phyloP scores from a whole-genome alignment of 2,113 vertebrate species.

The Crotalus helleri region DNA sequence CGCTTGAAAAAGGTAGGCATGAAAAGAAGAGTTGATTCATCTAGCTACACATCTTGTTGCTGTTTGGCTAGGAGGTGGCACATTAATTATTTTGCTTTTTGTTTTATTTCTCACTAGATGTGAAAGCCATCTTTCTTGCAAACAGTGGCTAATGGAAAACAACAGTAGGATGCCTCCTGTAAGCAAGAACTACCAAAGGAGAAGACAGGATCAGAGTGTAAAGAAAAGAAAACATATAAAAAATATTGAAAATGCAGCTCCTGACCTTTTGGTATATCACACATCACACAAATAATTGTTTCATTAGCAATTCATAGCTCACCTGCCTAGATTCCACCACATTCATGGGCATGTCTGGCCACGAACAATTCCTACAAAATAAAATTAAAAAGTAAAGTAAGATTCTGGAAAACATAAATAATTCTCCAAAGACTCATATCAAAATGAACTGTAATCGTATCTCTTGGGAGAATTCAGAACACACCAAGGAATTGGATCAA shows the following conservation, averaged over 20 bases:
- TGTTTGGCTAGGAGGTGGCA: background rate
- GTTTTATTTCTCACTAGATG: background rate
- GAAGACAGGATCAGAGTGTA: background rate
- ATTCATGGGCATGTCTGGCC: slow-evolving; percentile 6
- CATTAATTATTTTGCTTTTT: background rate
- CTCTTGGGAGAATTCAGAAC: background rate
- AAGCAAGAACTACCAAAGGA: background rate
- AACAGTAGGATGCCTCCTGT: background rate
- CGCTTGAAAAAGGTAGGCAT: background rate
- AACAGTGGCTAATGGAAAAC: background rate
- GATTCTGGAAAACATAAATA: background rate
- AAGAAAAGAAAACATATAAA: background rate
- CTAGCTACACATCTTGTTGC: background rate
- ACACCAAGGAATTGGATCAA: background rate
- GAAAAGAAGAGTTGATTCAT: background rate
- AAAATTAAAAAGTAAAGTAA: slow-evolving; percentile 23
- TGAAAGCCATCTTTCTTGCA: background rate
- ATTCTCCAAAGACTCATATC: background rate
- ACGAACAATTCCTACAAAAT: background rate
- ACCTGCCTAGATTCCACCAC: slow-evolving; percentile 15
- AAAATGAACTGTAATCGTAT: background rate
- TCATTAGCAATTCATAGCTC: background rate
- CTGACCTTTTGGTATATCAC: background rate
- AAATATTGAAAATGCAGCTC: background rate
- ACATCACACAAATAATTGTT: background rate